Evolutionary conservation across 1,140 invertebrate genomes (phyloP), one percentile per base, ranked within the genome.

Genomic region (Caenorhabditis elegans): DNA sequence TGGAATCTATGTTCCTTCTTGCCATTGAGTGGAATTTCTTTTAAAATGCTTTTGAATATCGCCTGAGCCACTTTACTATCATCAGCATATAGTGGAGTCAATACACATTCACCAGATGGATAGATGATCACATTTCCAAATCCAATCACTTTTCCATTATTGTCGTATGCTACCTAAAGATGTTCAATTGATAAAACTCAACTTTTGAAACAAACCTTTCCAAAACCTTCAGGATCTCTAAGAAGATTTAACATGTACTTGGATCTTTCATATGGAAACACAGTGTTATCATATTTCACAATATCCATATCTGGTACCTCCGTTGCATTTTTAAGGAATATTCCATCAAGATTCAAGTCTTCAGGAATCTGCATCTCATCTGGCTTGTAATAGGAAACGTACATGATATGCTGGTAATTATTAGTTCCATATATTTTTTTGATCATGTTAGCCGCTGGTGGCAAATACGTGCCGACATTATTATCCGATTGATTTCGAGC

Each of bases 101-200:
- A n/a, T 11, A 39, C 31, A 70, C 60, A 70, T 43, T 70, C 60
- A 19, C 60, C 60, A 39, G 60, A 70, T 70, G 60, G 60, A 39
- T 39, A 70, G 8, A 39, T 70, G 4, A 39, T 22, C 19, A 70
- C 31, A 24, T 31, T 43, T 24, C 60, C 60, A 26, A 70, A 70
- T 19, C 60, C 60, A 22, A 70, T 70, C 34, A 70, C 60, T 39
- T 70, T 43, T 19, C 60, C 60, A 22, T 39, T 22, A 6, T 39
- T n/a, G 34, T 70, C 34, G 10, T 70, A 70, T 0, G 60, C 60
- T 6, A 70, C 60, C 55, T 65, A 28, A 8, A 53, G 15, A 13
- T n/a, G n/a, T n/a, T n/a, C n/a, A n/a, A n/a, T n/a, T n/a, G n/a
- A n/a, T n/a, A n/a, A n/a, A n/a, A n/a, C n/a, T n/a, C n/a, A n/a